Percentiles rank a stretch among this genome's conserved stretches.
Conservation (phyloP, 2,888 invertebrate genomes). For the Cerceris rybyensis region DNA sequence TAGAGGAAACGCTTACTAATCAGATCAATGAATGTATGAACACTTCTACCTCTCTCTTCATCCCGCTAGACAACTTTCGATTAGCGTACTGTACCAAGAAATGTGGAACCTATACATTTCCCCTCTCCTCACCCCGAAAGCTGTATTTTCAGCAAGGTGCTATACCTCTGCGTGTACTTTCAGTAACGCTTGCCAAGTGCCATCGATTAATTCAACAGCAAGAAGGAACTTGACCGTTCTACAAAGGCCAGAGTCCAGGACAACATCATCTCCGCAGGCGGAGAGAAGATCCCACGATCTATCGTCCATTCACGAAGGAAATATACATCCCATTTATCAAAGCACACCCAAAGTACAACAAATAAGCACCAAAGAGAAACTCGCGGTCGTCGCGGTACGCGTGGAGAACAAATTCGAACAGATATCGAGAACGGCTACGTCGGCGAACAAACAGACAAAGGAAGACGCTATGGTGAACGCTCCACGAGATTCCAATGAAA, state of each 20-base stretch:
- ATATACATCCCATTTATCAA: slow-evolving; percentile 57
- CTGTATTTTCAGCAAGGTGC: too few relatives aligned
- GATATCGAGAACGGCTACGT: background rate
- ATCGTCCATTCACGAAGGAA: background rate
- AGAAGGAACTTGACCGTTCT: background rate
- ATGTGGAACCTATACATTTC: too few relatives aligned
- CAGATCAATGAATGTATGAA: too few relatives aligned
- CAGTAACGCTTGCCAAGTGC: background rate
- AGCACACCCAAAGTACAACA: slow-evolving; percentile 66
- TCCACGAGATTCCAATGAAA: background rate
- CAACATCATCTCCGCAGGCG: background rate
- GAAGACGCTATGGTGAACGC: background rate
- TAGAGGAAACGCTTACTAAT: too few relatives aligned
- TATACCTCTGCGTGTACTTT: background rate
- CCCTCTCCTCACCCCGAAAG: too few relatives aligned
- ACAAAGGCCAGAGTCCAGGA: background rate
- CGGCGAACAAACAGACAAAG: background rate
- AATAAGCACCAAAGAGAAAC: background rate
- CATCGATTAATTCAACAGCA: background rate
- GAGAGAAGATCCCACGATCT: background rate
- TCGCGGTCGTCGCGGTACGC: slow-evolving; percentile 12
- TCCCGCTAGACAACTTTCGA: too few relatives aligned
- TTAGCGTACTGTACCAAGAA: too few relatives aligned
- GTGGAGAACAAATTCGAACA: background rate
- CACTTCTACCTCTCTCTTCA: too few relatives aligned